phyloP scores from a whole-genome alignment of 1,140 invertebrate species.

The Nymphalis io region DNA sequence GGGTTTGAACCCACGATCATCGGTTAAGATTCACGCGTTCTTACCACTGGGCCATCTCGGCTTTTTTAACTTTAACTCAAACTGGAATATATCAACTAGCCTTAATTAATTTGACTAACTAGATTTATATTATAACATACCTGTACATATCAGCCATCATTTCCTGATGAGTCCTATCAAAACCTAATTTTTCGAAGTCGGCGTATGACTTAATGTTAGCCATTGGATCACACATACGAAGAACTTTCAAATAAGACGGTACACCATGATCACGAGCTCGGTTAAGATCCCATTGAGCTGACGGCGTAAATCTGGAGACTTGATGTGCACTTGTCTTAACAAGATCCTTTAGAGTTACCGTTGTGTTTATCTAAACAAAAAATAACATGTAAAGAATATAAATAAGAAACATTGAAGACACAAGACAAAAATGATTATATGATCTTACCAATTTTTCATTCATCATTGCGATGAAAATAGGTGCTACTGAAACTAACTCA shows the following conservation, averaged over 20 bases:
- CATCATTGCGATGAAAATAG: constrained; percentile 88
- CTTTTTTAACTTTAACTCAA: no score
- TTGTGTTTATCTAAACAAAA: constrained; percentile 65
- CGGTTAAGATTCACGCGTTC: no score
- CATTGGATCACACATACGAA: constrained; percentile 86
- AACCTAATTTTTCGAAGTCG: constrained; percentile 83
- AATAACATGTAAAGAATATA: constrained; percentile 2
- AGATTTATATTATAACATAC: constrained; percentile 49
- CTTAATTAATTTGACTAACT: no score
- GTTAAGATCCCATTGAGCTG: constrained; percentile 75
- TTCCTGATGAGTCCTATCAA: constrained; percentile 81
- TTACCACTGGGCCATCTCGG: no score
- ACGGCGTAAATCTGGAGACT: constrained; percentile 61
- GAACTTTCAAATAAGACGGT: constrained; percentile 89
- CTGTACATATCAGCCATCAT: constrained; percentile 85
- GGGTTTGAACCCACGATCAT: no score
- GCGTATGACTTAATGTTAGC: constrained; percentile 81
- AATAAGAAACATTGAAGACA: no score
- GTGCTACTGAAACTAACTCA: constrained; percentile 87
- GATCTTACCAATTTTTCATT: constrained; percentile 80
- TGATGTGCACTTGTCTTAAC: constrained; percentile 77
- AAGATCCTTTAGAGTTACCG: constrained; percentile 66
- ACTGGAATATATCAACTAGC: no score
- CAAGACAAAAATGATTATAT: background rate
- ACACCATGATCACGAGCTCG: constrained; percentile 93